phyloP scores from a whole-genome alignment of 2,797 vertebrate genomes.

The Apogon talboti region DNA sequence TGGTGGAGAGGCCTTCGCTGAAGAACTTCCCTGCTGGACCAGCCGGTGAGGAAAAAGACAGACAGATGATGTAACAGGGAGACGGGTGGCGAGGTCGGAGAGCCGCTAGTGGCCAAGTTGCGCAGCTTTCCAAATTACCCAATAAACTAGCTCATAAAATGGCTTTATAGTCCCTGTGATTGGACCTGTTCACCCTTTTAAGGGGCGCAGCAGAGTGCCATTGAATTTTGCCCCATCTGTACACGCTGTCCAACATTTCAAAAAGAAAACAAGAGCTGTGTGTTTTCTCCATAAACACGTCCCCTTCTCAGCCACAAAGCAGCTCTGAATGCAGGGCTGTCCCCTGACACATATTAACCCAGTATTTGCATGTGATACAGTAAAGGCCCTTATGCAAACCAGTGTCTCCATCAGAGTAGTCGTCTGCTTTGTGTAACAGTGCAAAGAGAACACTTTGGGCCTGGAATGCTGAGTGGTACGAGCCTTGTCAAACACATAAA shows the following conservation, averaged over 20 bases:
- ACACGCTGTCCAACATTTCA: slow-evolving; percentile 14
- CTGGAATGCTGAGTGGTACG: slow-evolving; percentile 50
- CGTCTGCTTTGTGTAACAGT: slow-evolving; percentile 63
- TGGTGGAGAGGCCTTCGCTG: slow-evolving; percentile 95
- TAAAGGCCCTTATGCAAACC: slow-evolving; percentile 65
- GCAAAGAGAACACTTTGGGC: slow-evolving; percentile 45
- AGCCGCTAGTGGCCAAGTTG: slow-evolving; percentile 23
- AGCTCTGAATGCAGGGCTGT: slow-evolving; percentile 37
- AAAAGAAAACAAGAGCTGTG: slow-evolving; percentile 31
- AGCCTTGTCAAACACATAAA: slow-evolving; percentile 43
- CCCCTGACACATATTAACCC: slow-evolving; percentile 27
- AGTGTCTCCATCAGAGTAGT: slow-evolving; percentile 17
- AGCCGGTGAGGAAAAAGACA: slow-evolving; percentile 84
- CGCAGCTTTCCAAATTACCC: slow-evolving; percentile 54
- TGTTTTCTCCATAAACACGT: slow-evolving; percentile 44
- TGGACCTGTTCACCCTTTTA: slow-evolving; percentile 60
- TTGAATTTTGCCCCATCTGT: slow-evolving; percentile 24
- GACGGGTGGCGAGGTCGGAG: slow-evolving; percentile 67
- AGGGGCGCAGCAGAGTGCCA: slow-evolving; percentile 39
- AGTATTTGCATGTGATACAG: slow-evolving; percentile 65
- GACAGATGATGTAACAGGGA: not conserved
- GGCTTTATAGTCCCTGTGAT: slow-evolving; percentile 61
- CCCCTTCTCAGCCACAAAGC: slow-evolving; percentile 15
- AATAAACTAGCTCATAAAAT: slow-evolving; percentile 71
- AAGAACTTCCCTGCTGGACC: slow-evolving; percentile 96